Evolutionary conservation across 2,113 vertebrate genomes (phyloP).

Genomic region (Sclerurus mexicanus): DNA sequence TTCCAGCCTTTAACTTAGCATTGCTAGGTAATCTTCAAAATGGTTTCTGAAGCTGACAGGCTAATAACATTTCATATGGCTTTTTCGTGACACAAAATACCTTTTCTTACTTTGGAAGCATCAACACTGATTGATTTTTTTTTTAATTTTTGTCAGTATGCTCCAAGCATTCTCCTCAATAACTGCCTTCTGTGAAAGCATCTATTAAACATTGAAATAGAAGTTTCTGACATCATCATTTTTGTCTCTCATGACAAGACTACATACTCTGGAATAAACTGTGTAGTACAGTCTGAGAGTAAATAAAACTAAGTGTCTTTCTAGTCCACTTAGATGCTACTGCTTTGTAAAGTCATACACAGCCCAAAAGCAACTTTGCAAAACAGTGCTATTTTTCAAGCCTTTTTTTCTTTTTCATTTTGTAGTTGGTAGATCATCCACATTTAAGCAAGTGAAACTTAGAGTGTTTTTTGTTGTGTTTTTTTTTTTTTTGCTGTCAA

Average conservation of each 20-base stretch:
- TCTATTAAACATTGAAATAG: neutral
- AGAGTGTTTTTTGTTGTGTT: too few species aligned
- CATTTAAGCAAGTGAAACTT: neutral
- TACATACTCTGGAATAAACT: neutral
- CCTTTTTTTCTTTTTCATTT: neutral
- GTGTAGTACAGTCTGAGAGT: neutral
- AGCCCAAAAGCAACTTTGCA: neutral
- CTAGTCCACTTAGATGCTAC: neutral
- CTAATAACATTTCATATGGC: neutral
- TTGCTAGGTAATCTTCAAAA: neutral
- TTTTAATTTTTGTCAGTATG: neutral
- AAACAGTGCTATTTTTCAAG: neutral
- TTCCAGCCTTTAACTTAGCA: neutral
- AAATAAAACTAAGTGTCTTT: neutral
- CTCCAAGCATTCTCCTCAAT: neutral
- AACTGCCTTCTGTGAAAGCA: neutral
- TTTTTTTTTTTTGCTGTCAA: neutral
- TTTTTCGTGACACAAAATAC: neutral
- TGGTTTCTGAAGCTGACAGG: neutral
- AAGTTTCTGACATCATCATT: neutral
- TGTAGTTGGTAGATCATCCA: neutral
- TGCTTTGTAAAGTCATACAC: accelerated
- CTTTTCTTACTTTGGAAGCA: neutral
- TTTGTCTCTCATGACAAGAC: neutral
- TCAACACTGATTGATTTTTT: neutral